Evolutionary conservation across 2,888 invertebrate genomes (phyloP).

Genomic region (Ryuthela nishihirai): DNA sequence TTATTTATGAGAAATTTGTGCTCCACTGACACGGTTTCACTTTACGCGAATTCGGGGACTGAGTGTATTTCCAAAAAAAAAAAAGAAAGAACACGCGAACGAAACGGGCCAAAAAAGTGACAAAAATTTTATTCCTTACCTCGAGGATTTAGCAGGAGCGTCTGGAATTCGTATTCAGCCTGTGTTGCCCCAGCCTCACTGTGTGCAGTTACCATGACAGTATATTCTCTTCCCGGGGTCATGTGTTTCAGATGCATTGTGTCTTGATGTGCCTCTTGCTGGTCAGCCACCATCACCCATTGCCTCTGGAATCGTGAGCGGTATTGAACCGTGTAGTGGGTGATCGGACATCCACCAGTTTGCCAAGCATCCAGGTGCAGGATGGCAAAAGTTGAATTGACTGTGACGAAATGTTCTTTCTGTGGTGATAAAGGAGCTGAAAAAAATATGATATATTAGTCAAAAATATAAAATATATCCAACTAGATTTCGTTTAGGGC

Average conservation of each 20-base stretch:
- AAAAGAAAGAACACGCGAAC: no score
- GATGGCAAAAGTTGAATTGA: slow-evolving; percentile 49
- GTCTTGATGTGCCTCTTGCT: slow-evolving; percentile 20
- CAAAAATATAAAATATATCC: no score
- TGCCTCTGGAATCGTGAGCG: slow-evolving; percentile 24
- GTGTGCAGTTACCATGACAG: slow-evolving; percentile 50
- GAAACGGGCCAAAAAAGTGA: no score
- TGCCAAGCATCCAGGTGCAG: slow-evolving; percentile 50
- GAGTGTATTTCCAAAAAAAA: no score
- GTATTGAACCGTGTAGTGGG: slow-evolving; percentile 48
- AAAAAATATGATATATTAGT: no score
- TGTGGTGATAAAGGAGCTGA: slow-evolving; percentile 50
- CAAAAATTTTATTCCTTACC: no score
- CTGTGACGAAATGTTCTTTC: slow-evolving; percentile 45
- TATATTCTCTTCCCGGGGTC: slow-evolving; percentile 50
- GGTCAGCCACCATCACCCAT: slow-evolving; percentile 26
- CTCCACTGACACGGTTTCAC: no score
- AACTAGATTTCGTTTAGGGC: no score
- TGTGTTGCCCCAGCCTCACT: slow-evolving; percentile 53
- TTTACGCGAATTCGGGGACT: no score
- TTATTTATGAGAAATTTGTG: no score
- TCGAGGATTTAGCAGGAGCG: no score
- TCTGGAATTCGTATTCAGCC: slow-evolving; percentile 49
- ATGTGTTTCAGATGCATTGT: slow-evolving; percentile 44
- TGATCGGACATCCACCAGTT: slow-evolving; percentile 49